These are phyloP conservation scores for Campopleginae sp. DNA, from an alignment of 2,888 invertebrate genomes.

Conservation along the genomic window DNA sequence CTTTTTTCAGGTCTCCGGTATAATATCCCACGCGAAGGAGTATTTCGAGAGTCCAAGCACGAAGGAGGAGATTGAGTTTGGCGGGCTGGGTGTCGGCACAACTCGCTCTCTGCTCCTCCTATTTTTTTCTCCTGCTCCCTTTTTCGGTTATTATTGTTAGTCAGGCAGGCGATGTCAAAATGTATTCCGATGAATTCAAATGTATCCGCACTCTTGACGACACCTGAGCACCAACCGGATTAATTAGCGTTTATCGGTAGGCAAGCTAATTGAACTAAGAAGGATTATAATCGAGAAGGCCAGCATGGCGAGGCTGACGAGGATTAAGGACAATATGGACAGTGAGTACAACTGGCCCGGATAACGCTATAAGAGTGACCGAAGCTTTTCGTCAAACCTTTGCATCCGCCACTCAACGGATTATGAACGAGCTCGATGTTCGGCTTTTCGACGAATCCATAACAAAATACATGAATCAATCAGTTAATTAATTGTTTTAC, in stretches of 20 bases:
- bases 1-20: conserved; percentile 26
- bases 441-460: neutral
- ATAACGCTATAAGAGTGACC: neutral
- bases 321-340: conserved; percentile 6
- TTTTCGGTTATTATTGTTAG: conserved; percentile 15
- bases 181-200: conserved; percentile 8
- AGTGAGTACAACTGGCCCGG: neutral
- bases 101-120: conserved; percentile 35
- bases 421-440: neutral
- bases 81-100: conserved; percentile 27
- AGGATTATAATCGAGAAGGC: conserved; percentile 27
- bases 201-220: conserved; percentile 45
- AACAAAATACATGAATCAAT: neutral
- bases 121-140: conserved; percentile 3
- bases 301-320: conserved; percentile 39
- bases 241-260: conserved; percentile 10
- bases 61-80: conserved; percentile 47
- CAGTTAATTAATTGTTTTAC: neutral
- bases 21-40: conserved; percentile 39
- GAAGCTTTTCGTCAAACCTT: neutral
- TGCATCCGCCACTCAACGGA: neutral
- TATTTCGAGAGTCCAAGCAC: conserved; percentile 53
- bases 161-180: conserved; percentile 25
- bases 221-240: conserved; percentile 30
- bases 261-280: conserved; percentile 1